A percentile compares a stretch with the other conserved stretches of the same genome.
These are phyloP conservation scores for Noctua janthina DNA, from an alignment of 2,888 invertebrate genomes.

Conservation along the genomic window DNA sequence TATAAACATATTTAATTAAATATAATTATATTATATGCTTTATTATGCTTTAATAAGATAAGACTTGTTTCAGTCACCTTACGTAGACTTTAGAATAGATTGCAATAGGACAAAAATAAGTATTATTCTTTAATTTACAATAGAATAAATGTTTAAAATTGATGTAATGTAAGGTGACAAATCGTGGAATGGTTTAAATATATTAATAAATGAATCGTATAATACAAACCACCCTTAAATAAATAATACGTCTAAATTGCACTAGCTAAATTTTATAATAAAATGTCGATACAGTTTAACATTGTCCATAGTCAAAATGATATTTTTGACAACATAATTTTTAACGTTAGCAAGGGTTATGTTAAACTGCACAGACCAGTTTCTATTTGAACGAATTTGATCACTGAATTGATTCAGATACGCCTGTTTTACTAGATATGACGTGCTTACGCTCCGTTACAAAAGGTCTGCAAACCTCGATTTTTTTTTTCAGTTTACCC, in stretches of 20 bases:
- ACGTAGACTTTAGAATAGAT: constrained; percentile 44
- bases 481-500: not conserved
- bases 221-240: constrained; percentile 80
- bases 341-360: not conserved
- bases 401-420: constrained; percentile 63
- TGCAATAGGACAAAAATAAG: constrained; percentile 43
- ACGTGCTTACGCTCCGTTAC: constrained; percentile 38
- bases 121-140: constrained; percentile 43
- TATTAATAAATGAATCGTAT: constrained; percentile 73
- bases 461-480: not conserved
- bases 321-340: constrained; percentile 3
- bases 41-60: constrained; percentile 38
- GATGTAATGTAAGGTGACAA: constrained; percentile 61
- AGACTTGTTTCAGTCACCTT: constrained; percentile 50
- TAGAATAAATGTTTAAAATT: constrained; percentile 34
- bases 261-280: constrained; percentile 81
- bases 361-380: constrained; percentile 52
- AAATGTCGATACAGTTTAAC: constrained; percentile 53
- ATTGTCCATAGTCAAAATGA: constrained; percentile 2
- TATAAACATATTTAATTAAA: constrained; percentile 29
- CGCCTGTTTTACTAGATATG: constrained; percentile 46
- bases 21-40: constrained; percentile 45
- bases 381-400: constrained; percentile 67
- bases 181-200: constrained; percentile 81
- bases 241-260: constrained; percentile 84